Evolutionary conservation across 2,797 vertebrate genomes (phyloP), one percentile per base, ranked within the genome.

Genomic region (Phalloptychus januarius): DNA sequence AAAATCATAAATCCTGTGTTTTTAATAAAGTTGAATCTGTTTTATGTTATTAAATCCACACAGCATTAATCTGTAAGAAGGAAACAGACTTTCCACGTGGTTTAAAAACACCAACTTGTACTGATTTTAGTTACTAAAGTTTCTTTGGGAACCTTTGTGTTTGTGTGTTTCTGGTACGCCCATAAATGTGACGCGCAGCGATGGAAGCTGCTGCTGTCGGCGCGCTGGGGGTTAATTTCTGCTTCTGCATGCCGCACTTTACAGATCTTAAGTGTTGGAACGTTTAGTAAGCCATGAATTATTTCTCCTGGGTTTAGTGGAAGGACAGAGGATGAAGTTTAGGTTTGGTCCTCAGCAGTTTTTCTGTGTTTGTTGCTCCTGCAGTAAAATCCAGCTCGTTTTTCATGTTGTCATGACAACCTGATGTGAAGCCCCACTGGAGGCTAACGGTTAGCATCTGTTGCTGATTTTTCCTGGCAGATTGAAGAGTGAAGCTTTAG

Each of bases 361-460:
- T 40, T 69, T 69, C 40, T 15, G 23, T 1, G 18, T 71, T 56
- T 48, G 44, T 1, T 4, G 23, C 31, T 0, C 40, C 40, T 42
- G 40, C 40, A 42, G 40, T 42, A 42, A 42, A 42, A 3, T 42
- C 40, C 7, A 42, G 40, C 40, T 42, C 7, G 40, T 42, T 42
- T 42, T 42, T 42, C 40, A 42, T 16, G 45, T 15, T 52, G 28
- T 54, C 33, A 63, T 76, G 69, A 15, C 33, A 20, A 63, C 79
- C 25, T 72, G 2, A 0, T 0, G 0, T 7, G 12, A 45, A 11
- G 44, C 8, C 7, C 12, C 44, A 45, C 75, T 69, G 71, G 40
- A 42, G 44, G 65, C 40, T 40, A 13, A 54, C 79, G 54, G 83
- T 80, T 78, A 77, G 69, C 71, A 16, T 31, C 38, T 10, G 16